phyloP scores from a whole-genome alignment of 2,888 invertebrate genomes.

The Temnothorax unifasciatus region DNA sequence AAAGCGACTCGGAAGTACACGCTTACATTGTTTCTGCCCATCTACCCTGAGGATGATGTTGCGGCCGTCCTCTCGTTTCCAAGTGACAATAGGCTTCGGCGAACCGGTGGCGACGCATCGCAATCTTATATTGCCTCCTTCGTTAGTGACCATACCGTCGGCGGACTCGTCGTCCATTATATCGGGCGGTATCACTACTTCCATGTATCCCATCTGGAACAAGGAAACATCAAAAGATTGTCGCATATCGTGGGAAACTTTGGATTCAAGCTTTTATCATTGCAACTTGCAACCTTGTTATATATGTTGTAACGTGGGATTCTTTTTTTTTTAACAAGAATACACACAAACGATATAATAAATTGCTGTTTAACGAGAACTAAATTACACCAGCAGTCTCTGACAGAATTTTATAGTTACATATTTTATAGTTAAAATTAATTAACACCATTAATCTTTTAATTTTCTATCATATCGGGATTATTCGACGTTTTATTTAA shows the following conservation, averaged over 20 bases:
- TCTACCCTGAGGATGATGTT: constrained; percentile 91
- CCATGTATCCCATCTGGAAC: constrained; percentile 93
- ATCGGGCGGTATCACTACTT: constrained; percentile 95
- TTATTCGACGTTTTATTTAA: not conserved
- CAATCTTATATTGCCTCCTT: constrained; percentile 93
- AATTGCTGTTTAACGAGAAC: not conserved
- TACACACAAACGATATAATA: not conserved
- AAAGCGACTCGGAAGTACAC: not conserved
- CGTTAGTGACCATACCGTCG: constrained; percentile 92
- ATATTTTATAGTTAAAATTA: not conserved
- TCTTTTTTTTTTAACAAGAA: not conserved
- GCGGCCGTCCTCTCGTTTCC: constrained; percentile 93
- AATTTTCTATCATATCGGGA: not conserved
- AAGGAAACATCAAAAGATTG: not conserved
- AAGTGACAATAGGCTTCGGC: constrained; percentile 92
- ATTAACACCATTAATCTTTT: not conserved
- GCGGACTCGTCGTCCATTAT: constrained; percentile 91
- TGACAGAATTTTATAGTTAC: not conserved
- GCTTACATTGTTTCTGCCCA: constrained; percentile 81
- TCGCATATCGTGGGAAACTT: not conserved
- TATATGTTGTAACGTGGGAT: not conserved
- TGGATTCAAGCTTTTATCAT: not conserved
- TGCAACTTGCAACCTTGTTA: not conserved
- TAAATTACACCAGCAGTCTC: not conserved
- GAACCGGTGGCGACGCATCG: constrained; percentile 94